These are phyloP conservation scores for Nesidiocoris tenuis DNA, from an alignment of 2,888 invertebrate genomes.

Conservation along the genomic window DNA sequence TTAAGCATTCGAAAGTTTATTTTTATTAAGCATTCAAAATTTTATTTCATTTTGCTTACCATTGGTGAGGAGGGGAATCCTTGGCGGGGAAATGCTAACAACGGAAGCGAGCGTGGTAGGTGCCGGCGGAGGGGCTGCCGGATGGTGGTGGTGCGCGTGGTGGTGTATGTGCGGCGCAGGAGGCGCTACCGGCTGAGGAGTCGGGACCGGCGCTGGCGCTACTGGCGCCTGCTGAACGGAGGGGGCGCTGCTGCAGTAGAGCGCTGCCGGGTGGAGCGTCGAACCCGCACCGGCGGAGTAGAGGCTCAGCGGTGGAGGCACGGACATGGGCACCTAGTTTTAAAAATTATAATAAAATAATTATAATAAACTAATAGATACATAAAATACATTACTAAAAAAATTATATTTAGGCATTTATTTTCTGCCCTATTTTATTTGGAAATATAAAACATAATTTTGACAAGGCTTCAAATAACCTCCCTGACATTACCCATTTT, in stretches of 20 bases:
- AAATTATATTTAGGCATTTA: too few relatives aligned
- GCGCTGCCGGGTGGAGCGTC: conserved; percentile 53
- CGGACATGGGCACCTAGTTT: conserved; percentile 60
- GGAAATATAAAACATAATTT: too few relatives aligned
- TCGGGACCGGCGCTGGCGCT: conserved; percentile 16
- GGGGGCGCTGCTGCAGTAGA: conserved; percentile 52
- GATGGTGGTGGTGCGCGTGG: conserved; percentile 48
- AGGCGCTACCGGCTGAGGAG: conserved; percentile 22
- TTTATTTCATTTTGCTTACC: conserved; percentile 1
- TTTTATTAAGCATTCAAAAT: too few relatives aligned
- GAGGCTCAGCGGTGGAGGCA: conserved; percentile 58
- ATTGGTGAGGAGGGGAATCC: conserved; percentile 31
- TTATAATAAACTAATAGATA: background rate
- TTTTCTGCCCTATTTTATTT: too few relatives aligned
- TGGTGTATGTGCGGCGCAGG: conserved; percentile 48
- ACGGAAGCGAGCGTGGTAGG: conserved; percentile 30
- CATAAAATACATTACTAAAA: too few relatives aligned
- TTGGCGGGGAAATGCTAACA: conserved; percentile 22
- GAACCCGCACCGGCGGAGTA: conserved; percentile 51
- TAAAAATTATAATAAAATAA: too few relatives aligned
- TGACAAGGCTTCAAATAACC: too few relatives aligned
- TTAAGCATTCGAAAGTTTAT: too few relatives aligned
- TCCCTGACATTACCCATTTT: too few relatives aligned
- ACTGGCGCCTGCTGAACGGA: conserved; percentile 50
- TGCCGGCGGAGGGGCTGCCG: conserved; percentile 14